Percentiles rank a stretch among this genome's conserved stretches.
These are phyloP conservation scores for Cyrtonyx montezumae DNA, from an alignment of 2,113 vertebrate species.

Conservation along the genomic window DNA sequence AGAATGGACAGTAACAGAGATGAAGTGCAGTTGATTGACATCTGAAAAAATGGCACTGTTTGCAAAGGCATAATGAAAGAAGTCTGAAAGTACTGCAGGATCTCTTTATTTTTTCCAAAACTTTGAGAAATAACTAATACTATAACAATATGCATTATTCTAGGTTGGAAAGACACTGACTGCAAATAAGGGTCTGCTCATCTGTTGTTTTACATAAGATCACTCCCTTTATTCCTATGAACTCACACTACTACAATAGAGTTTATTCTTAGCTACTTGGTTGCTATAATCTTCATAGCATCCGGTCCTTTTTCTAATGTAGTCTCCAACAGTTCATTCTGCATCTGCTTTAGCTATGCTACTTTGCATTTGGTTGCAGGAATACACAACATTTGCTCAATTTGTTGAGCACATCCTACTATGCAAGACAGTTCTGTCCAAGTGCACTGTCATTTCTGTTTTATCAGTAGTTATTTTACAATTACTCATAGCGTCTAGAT, in stretches of 20 bases:
- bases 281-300: background rate
- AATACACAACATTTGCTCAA: background rate
- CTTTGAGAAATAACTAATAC: background rate
- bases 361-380: background rate
- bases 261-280: background rate
- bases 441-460: fast-evolving
- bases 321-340: background rate
- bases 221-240: background rate
- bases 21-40: background rate
- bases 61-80: background rate
- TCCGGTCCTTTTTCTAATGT: background rate
- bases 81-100: background rate
- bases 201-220: background rate
- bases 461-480: slow-evolving; percentile 7
- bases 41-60: background rate
- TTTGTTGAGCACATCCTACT: background rate
- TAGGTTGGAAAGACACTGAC: background rate
- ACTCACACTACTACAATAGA: background rate
- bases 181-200: background rate
- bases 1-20: background rate
- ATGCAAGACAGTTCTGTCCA: background rate
- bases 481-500: background rate
- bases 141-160: background rate
- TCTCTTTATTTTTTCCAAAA: background rate
- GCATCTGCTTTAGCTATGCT: background rate